Percentiles rank a stretch among this genome's conserved stretches.
These are phyloP conservation scores for Physella acuta DNA, from an alignment of 1,140 invertebrate species.

Conservation along the genomic window DNA sequence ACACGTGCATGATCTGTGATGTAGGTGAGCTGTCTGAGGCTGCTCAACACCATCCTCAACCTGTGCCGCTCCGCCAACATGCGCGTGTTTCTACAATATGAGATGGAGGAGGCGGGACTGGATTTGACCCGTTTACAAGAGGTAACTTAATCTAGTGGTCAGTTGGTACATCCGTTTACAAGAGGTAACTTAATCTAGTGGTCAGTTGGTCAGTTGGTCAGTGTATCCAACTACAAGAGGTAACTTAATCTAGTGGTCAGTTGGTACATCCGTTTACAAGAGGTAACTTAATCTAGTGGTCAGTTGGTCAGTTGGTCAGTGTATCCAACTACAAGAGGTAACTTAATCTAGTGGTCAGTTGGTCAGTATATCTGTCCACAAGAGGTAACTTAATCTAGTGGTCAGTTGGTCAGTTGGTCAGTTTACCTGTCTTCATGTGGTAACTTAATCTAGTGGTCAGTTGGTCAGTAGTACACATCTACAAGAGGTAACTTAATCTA, in stretches of 20 bases:
- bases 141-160: constrained; percentile 62
- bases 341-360: constrained; percentile 24
- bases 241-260: constrained; percentile 54
- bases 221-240: too few relatives aligned
- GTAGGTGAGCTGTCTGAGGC: constrained; percentile 78
- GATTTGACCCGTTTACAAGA: constrained; percentile 73
- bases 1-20: constrained; percentile 10
- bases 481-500: constrained; percentile 68
- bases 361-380: constrained; percentile 64
- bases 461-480: too few relatives aligned
- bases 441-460: too few relatives aligned
- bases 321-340: too few relatives aligned
- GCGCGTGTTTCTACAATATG: constrained; percentile 82
- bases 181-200: too few relatives aligned
- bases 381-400: too few relatives aligned
- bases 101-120: constrained; percentile 81
- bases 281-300: too few relatives aligned
- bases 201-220: too few relatives aligned
- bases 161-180: constrained; percentile 62
- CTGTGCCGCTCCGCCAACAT: constrained; percentile 68
- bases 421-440: too few relatives aligned
- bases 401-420: too few relatives aligned
- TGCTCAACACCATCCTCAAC: constrained; percentile 80
- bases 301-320: too few relatives aligned
- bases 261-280: constrained; percentile 64